Evolutionary conservation across 2,888 invertebrate species (phyloP).

Genomic region (Eustalomyia histrio): DNA sequence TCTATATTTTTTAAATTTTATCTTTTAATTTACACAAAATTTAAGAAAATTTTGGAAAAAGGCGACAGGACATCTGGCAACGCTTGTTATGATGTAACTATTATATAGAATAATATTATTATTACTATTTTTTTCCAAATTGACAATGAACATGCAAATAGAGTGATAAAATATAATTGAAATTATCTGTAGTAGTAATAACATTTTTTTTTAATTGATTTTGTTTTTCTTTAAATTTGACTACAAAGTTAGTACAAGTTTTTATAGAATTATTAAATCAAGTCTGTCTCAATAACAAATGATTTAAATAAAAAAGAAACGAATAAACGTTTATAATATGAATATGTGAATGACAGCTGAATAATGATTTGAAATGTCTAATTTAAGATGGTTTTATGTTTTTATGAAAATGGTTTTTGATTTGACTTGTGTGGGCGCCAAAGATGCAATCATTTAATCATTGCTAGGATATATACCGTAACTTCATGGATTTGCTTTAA

Average conservation of each 20-base stretch:
- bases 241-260: background rate
- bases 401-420: background rate
- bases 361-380: constrained; percentile 2
- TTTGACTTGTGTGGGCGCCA: constrained; percentile 18
- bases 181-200: background rate
- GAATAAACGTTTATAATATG: background rate
- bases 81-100: constrained; percentile 27
- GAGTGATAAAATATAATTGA: constrained; percentile 1
- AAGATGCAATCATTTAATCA: background rate
- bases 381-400: background rate
- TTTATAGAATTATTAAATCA: background rate
- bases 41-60: no score
- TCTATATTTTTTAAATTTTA: no score
- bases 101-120: constrained; percentile 3
- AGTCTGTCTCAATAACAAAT: constrained; percentile 3
- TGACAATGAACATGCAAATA: constrained; percentile 8
- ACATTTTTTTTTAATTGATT: background rate
- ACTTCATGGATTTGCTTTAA: background rate
- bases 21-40: no score
- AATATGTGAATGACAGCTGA: constrained; percentile 21
- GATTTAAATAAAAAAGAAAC: background rate
- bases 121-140: background rate
- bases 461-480: background rate
- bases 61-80: no score
- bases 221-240: background rate